Percentiles rank a stretch among this genome's conserved stretches.
These are phyloP conservation scores for Hyposoter dolosus DNA, from an alignment of 2,888 invertebrate genomes.

Conservation along the genomic window DNA sequence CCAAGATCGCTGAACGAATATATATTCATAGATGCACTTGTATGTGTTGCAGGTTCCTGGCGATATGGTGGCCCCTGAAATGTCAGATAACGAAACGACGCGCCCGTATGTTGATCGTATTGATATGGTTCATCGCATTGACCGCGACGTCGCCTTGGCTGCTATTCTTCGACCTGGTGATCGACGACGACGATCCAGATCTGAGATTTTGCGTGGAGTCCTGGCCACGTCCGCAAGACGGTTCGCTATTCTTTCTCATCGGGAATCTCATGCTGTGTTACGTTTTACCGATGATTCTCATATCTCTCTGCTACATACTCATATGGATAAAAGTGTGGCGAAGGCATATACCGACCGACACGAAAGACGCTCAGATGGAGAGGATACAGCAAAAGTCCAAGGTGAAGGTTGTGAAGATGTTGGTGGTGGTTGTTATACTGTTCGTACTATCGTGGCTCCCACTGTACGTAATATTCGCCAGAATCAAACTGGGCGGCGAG, in stretches of 20 bases:
- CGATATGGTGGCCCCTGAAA: slow-evolving; percentile 97
- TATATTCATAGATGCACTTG: not conserved
- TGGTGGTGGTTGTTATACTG: slow-evolving; percentile 96
- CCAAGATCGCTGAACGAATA: not conserved
- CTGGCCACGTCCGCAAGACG: slow-evolving; percentile 94
- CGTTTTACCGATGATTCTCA: slow-evolving; percentile 95
- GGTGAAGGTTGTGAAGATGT: slow-evolving; percentile 97
- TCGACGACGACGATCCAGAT: slow-evolving; percentile 91
- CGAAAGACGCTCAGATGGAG: slow-evolving; percentile 96
- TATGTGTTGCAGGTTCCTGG: slow-evolving; percentile 93
- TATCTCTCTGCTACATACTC: slow-evolving; percentile 95
- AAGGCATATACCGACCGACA: slow-evolving; percentile 95
- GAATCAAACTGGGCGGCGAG: slow-evolving; percentile 91
- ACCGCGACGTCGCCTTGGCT: slow-evolving; percentile 96
- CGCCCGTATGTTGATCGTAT: slow-evolving; percentile 94
- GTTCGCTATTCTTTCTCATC: slow-evolving; percentile 94
- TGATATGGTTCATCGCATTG: slow-evolving; percentile 95
- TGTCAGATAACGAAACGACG: slow-evolving; percentile 95
- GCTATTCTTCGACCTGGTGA: slow-evolving; percentile 93
- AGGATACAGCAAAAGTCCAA: slow-evolving; percentile 97
- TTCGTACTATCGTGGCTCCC: slow-evolving; percentile 98
- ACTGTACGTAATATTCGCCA: slow-evolving; percentile 94
- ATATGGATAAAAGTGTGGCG: slow-evolving; percentile 97
- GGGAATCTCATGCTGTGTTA: slow-evolving; percentile 96
- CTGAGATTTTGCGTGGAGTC: slow-evolving; percentile 92